Evolutionary conservation across 2,797 vertebrate genomes (phyloP).

Genomic region (Dendrocincla fuliginosa): DNA sequence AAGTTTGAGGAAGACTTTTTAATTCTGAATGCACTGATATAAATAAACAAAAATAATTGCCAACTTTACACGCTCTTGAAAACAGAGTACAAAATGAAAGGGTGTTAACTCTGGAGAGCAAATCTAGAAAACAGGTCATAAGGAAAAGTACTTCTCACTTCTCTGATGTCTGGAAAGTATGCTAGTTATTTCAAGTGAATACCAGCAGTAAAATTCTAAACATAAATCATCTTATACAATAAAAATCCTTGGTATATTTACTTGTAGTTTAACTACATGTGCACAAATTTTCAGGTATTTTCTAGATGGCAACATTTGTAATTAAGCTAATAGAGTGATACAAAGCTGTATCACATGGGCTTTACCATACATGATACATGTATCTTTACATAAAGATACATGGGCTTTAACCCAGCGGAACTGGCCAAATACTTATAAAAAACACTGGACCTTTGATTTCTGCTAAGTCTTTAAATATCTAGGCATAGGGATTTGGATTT

Average conservation of each 20-base stretch:
- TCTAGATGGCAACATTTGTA: not conserved
- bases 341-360: no score
- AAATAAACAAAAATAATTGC: not conserved
- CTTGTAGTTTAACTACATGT: not conserved
- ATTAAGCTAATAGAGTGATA: not conserved
- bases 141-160: not conserved
- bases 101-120: not conserved
- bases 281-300: not conserved
- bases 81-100: not conserved
- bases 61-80: not conserved
- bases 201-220: not conserved
- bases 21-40: not conserved
- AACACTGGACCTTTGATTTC: not conserved
- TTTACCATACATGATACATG: no score
- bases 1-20: not conserved
- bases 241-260: not conserved
- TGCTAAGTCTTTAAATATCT: not conserved
- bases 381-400: no score
- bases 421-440: not conserved
- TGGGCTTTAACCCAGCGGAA: not conserved
- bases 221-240: not conserved
- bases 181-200: not conserved
- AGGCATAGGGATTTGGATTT: not conserved
- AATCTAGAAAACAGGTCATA: not conserved
- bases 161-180: not conserved